A percentile compares a stretch with the other conserved stretches of the same genome.
These are phyloP conservation scores for Bovichtus variegatus DNA, from an alignment of 2,797 vertebrate genomes.

Conservation along the genomic window DNA sequence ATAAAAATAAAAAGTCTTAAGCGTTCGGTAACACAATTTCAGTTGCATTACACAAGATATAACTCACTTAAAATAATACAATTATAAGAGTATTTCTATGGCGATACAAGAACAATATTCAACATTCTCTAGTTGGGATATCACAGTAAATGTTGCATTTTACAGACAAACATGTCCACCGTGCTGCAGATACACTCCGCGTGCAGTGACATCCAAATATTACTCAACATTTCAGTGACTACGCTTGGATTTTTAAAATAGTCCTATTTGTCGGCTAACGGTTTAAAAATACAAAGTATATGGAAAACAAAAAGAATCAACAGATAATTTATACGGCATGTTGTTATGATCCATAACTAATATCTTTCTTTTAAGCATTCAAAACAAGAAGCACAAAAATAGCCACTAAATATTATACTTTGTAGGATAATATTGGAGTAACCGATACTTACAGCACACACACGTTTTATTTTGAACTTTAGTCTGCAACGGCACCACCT, in stretches of 20 bases:
- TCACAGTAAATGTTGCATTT: too few relatives aligned
- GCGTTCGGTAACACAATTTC: neutral
- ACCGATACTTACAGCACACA: conserved; percentile 71
- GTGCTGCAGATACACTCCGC: neutral
- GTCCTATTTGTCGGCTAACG: neutral
- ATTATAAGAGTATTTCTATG: neutral
- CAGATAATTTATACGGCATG: neutral
- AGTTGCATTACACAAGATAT: neutral
- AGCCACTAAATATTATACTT: neutral
- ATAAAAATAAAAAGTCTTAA: neutral
- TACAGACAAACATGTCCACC: neutral
- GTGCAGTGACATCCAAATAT: conserved; percentile 8
- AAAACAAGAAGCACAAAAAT: neutral
- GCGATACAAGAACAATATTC: neutral
- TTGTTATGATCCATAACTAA: conserved; percentile 8
- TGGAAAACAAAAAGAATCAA: neutral
- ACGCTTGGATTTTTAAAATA: neutral
- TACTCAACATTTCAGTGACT: conserved; percentile 16
- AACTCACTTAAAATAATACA: neutral
- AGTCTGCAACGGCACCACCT: conserved; percentile 75
- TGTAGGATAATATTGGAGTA: conserved; percentile 30
- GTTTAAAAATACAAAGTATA: conserved; percentile 22
- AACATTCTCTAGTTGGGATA: neutral
- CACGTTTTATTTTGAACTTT: conserved; percentile 60
- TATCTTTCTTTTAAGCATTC: conserved; percentile 1